Evolutionary conservation across 2,888 invertebrate species (phyloP), one percentile per base, ranked within the genome.

Genomic region (Calliscelio sp.): DNA sequence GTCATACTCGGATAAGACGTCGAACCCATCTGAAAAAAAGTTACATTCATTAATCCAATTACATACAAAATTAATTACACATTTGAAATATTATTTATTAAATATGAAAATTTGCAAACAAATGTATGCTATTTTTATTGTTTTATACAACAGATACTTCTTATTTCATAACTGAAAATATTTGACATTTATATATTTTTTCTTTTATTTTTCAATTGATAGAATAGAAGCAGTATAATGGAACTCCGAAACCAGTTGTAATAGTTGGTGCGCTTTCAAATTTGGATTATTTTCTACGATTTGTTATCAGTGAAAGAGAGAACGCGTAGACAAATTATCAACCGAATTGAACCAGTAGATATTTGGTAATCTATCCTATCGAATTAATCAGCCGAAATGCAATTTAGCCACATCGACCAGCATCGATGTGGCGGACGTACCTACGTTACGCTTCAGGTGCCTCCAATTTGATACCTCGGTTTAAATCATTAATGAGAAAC

Each of bases 1-100:
- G 97, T 97, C 97, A 98, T 98, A 86, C 96, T 96, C 65, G 98
- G 97, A 93, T 98, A 98, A 61, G 98, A 97, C 91, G 97, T 96
- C 57, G 97, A 96, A 78, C 97, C 97, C 98, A 98, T 98, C 96
- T 98, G 96, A 51, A 95, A 95, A 57, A 51, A 49, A 8, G 8
- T 32, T 32, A n/a, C 32, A 32, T 4, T 32, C 32, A 32, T 6
- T 32, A 6, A 32, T 32, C 8, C 4, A 32, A 32, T 32, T 32
- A 32, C 8, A 32, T 32, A n/a, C n/a, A n/a, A 6, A 28, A 28
- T 28, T 28, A 28, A 6, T 28, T 8, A 28, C 28, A 6, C 28
- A 28, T 4, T 28, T 28, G 8, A 6, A 28, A 8, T 28, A 28
- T 28, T 28, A 8, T 28, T 6, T 28, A 28, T 28, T 28, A 8